phyloP scores from a whole-genome alignment of 2,113 vertebrate species.

The Eleginops maclovinus region DNA sequence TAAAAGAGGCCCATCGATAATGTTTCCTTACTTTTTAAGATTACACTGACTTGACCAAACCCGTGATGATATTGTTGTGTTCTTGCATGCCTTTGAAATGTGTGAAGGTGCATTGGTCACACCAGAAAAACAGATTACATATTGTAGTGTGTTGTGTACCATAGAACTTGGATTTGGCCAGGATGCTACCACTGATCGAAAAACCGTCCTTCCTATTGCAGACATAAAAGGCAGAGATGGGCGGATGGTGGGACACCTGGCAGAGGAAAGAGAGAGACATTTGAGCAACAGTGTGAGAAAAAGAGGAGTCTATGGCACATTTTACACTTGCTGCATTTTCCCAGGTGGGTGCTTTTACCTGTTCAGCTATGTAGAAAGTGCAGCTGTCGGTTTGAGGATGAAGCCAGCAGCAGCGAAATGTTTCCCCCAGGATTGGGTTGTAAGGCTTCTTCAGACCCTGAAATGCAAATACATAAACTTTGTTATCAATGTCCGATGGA shows the following conservation, averaged over 20 bases:
- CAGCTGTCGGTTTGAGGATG: slow-evolving; percentile 94
- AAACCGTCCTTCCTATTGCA: slow-evolving; percentile 97
- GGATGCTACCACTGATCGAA: slow-evolving; percentile 92
- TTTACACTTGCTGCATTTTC: too few species aligned
- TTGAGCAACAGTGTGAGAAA: slow-evolving; percentile 10
- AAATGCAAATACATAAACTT: slow-evolving; percentile 24
- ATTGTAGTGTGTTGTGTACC: slow-evolving; percentile 81
- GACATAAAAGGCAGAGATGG: slow-evolving; percentile 95
- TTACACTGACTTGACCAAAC: too few species aligned
- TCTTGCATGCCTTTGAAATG: neutral
- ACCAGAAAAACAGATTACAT: neutral
- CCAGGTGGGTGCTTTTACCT: too few species aligned
- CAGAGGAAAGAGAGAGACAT: slow-evolving; percentile 36
- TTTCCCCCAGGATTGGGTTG: slow-evolving; percentile 96
- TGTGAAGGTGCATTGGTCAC: neutral
- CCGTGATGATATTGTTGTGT: too few species aligned
- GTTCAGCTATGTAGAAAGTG: slow-evolving; percentile 97
- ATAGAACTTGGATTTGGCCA: slow-evolving; percentile 96
- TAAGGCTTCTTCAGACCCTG: slow-evolving; percentile 99
- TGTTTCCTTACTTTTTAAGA: neutral
- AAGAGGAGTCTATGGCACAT: slow-evolving; percentile 6
- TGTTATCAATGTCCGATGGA: neutral
- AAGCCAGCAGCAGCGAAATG: slow-evolving; percentile 96
- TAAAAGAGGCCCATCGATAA: neutral
- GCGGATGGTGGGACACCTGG: slow-evolving; percentile 96